Evolutionary conservation across 2,113 vertebrate species (phyloP).

Genomic region (Petaurus breviceps): DNA sequence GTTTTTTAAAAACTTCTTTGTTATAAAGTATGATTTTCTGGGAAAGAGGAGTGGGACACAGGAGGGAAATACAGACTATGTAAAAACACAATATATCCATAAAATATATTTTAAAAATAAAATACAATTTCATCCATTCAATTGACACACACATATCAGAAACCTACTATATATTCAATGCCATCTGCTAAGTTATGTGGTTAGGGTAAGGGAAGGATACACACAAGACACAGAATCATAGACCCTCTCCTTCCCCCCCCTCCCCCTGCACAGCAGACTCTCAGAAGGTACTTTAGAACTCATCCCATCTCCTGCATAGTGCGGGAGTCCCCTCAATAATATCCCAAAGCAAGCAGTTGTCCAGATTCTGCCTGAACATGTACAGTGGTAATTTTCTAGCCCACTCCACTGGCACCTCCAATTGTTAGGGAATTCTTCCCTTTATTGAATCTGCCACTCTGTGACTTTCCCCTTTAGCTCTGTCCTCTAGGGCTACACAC

Average conservation of each 20-base stretch:
- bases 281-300: not conserved
- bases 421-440: not conserved
- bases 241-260: not conserved
- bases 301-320: not conserved
- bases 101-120: not conserved
- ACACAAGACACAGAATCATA: not conserved
- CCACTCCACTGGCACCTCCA: not conserved
- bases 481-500: not conserved
- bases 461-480: not conserved
- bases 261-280: too few species aligned
- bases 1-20: not conserved
- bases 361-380: not conserved
- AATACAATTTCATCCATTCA: not conserved
- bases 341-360: not conserved
- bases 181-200: not conserved
- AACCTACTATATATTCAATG: not conserved
- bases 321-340: not conserved
- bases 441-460: not conserved
- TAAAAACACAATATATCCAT: not conserved
- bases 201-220: not conserved
- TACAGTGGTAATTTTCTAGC: not conserved
- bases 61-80: not conserved
- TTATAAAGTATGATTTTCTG: not conserved
- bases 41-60: not conserved
- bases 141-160: too few species aligned